A percentile compares a stretch with the other conserved stretches of the same genome.
Evolutionary conservation across 1,140 invertebrate species (phyloP).

Genomic region (Brachionus rubens): DNA sequence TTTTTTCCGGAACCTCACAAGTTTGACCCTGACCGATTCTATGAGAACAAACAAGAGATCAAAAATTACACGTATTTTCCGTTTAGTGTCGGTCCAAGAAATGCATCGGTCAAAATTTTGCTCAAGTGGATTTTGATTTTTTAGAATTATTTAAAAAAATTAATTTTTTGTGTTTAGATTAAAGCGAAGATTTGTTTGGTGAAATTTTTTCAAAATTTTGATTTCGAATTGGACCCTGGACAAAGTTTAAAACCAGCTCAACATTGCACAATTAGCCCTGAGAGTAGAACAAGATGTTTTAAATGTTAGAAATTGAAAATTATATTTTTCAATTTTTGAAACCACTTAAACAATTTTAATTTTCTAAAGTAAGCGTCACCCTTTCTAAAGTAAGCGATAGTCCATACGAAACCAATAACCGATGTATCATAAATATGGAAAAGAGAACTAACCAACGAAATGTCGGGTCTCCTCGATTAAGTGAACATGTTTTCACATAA

Average conservation of each 20-base stretch:
- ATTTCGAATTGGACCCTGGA: background rate
- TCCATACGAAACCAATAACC: no score
- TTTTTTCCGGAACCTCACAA: background rate
- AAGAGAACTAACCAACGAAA: no score
- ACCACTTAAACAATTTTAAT: no score
- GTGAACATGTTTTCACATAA: no score
- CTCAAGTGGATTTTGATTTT: background rate
- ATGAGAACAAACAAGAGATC: background rate
- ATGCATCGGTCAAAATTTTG: no score
- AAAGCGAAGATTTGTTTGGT: slow-evolving; percentile 21
- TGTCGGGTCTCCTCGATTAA: no score
- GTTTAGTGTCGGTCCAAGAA: no score
- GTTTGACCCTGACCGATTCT: slow-evolving; percentile 26
- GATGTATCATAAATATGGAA: no score
- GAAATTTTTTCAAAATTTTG: slow-evolving; percentile 25
- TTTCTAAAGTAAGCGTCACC: no score
- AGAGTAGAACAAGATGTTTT: no score
- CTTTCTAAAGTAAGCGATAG: no score
- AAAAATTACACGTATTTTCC: slow-evolving; percentile 39
- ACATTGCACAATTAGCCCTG: background rate
- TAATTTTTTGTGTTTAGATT: background rate
- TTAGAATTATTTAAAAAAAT: background rate
- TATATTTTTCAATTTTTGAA: no score
- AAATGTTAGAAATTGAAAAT: background rate
- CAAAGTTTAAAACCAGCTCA: background rate